Evolutionary conservation across 1,140 invertebrate species (phyloP), one percentile per base, ranked within the genome.

Genomic region (Cylas formicarius): DNA sequence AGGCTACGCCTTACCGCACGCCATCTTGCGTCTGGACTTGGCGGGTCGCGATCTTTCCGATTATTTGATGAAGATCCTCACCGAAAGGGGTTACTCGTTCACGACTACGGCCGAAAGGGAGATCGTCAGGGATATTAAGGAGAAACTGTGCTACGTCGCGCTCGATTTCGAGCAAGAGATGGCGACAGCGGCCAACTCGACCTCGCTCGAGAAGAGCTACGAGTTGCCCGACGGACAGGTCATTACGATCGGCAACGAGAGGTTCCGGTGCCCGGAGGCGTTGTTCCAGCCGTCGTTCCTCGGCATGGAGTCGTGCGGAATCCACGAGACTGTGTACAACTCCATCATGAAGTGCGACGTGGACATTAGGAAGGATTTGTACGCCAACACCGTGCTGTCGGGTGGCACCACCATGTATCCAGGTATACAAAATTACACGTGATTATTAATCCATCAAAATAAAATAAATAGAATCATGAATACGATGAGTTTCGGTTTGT

Each of bases 341-440:
- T 91, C 87, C 53, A 94, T 96, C 76, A 93, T 94, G 90, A 93
- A 93, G 77, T 93, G 90, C 72, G 90, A 93, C 65, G 86, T 92
- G 18, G 87, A 91, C 66, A 90, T 90, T 74, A 80, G 86, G 73
- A 90, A 90, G 77, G 90, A 94, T 72, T 73, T 94, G 72, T 95
- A 94, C 69, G 89, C 90, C 71, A 95, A 95, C 78, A 93, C 88
- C 53, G 91, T 95, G 50, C 78, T 95, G 58, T 94, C 90, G 50
- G 91, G 92, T 63, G 92, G 92, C 71, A 93, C 91, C 75, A 94
- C 90, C 69, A 95, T 95, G 91, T 95, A 90, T 72, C 90, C 91
- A 38, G 89, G 53, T 55, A 39, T n/a, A n/a, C n/a, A n/a, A n/a
- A n/a, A n/a, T n/a, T n/a, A n/a, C n/a, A n/a, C n/a, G n/a, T n/a